phyloP scores from a whole-genome alignment of 2,888 invertebrate genomes.

The Quadroppia sp. region DNA sequence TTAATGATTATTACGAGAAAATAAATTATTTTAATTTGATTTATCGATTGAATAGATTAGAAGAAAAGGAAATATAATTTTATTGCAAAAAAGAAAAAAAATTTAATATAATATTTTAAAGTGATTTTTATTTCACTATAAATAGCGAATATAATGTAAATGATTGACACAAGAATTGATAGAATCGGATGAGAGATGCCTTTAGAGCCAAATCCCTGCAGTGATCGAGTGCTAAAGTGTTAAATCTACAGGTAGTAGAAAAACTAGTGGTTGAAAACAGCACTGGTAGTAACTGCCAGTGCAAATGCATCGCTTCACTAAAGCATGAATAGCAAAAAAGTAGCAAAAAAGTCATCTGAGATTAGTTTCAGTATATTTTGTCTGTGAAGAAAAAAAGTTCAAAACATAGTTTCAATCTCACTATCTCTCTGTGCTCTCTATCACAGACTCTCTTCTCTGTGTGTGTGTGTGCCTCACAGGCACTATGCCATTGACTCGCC shows the following conservation, averaged over 20 bases:
- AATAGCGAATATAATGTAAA: neutral
- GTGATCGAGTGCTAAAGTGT: conserved; percentile 30
- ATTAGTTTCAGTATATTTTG: conserved; percentile 27
- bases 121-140: neutral
- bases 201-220: conserved; percentile 12
- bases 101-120: neutral
- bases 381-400: neutral
- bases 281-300: neutral
- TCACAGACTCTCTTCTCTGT: neutral
- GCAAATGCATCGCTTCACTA: conserved; percentile 10
- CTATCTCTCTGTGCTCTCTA: too few relatives aligned
- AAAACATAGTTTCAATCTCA: too few relatives aligned
- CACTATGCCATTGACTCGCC: neutral
- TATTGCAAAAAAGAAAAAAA: too few relatives aligned
- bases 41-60: too few relatives aligned
- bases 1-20: too few relatives aligned
- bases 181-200: conserved; percentile 14
- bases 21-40: too few relatives aligned
- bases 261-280: neutral
- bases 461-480: neutral
- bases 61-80: too few relatives aligned
- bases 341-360: conserved; percentile 24
- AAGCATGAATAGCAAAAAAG: conserved; percentile 27
- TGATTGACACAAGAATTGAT: conserved; percentile 25
- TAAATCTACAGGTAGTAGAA: conserved; percentile 34